Conservation (phyloP, 1,140 invertebrate genomes). For the Pectinophora gossypiella region DNA sequence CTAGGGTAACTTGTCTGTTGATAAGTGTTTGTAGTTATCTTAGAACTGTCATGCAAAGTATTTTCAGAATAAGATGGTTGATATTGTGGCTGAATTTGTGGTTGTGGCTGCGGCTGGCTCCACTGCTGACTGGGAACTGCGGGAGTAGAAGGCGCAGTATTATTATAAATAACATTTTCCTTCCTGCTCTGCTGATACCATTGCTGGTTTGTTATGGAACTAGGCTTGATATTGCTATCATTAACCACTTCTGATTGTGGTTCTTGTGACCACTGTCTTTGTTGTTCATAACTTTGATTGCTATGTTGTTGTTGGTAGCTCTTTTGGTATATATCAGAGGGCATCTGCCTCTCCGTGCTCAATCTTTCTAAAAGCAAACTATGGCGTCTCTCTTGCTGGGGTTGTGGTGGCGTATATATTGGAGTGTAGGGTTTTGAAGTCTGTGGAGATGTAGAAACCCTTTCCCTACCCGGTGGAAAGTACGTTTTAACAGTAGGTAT, state of each 20-base stretch:
- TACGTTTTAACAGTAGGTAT: slow-evolving; percentile 55
- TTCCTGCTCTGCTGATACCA: slow-evolving; percentile 59
- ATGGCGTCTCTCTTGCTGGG: slow-evolving; percentile 55
- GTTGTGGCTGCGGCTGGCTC: slow-evolving; percentile 23
- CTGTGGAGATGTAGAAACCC: slow-evolving; percentile 40
- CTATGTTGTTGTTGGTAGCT: slow-evolving; percentile 23
- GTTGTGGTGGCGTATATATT: slow-evolving; percentile 37
- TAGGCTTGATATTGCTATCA: slow-evolving; percentile 64
- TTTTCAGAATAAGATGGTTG: slow-evolving; percentile 17
- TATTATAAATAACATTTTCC: slow-evolving; percentile 43
- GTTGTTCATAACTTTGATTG: slow-evolving; percentile 41
- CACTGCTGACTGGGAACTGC: slow-evolving; percentile 27
- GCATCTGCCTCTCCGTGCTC: slow-evolving; percentile 57
- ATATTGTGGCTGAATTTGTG: slow-evolving; percentile 5
- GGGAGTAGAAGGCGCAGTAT: slow-evolving; percentile 27
- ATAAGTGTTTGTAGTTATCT: slow-evolving; percentile 8
- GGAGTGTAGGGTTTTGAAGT: slow-evolving; percentile 45
- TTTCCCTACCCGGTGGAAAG: slow-evolving; percentile 45
- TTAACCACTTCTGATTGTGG: slow-evolving; percentile 60
- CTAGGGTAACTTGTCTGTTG: slow-evolving; percentile 8
- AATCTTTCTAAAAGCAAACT: slow-evolving; percentile 59
- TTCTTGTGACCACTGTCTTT: slow-evolving; percentile 49
- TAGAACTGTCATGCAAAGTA: slow-evolving; percentile 12
- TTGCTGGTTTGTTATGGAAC: slow-evolving; percentile 57
- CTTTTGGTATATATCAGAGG: slow-evolving; percentile 51